Percentiles rank a stretch among this genome's conserved stretches.
These are phyloP conservation scores for Onychomys arenicola DNA, from an alignment of 2,797 vertebrate genomes.

Conservation along the genomic window DNA sequence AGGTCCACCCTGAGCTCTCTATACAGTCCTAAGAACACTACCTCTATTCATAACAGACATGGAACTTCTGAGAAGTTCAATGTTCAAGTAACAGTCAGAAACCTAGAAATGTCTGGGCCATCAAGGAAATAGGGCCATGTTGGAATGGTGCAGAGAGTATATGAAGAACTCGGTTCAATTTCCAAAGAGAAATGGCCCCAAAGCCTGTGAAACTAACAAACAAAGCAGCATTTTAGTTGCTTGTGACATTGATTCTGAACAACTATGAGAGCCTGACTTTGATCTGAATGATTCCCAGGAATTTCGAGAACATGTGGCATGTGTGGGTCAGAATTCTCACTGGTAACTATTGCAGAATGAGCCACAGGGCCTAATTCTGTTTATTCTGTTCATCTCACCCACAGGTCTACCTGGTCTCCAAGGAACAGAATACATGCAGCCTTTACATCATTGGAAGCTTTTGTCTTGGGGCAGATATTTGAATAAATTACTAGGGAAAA, in stretches of 20 bases:
- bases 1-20: not conserved
- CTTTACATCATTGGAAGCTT: not conserved
- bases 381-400: not conserved
- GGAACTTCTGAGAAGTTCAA: not conserved
- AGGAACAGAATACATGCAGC: conserved; percentile 38
- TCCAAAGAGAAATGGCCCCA: not conserved
- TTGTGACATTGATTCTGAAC: conserved; percentile 40
- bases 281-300: not conserved
- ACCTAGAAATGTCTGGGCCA: not conserved
- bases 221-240: not conserved
- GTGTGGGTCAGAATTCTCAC: not conserved
- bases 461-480: conserved; percentile 1
- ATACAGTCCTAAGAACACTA: not conserved
- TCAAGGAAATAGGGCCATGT: not conserved
- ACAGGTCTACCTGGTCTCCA: not conserved
- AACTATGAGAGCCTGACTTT: conserved; percentile 12
- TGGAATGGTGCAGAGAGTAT: not conserved
- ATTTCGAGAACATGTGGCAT: not conserved
- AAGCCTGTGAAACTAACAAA: conserved; percentile 14
- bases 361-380: not conserved
- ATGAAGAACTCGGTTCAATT: conserved; percentile 36
- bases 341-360: conserved; percentile 18
- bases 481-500: conserved; percentile 29
- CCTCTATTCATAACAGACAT: not conserved
- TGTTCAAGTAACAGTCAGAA: conserved; percentile 2